A percentile compares a stretch with the other conserved stretches of the same genome.
Conservation (phyloP, 2,888 invertebrate species). For the Idaea biselata region DNA sequence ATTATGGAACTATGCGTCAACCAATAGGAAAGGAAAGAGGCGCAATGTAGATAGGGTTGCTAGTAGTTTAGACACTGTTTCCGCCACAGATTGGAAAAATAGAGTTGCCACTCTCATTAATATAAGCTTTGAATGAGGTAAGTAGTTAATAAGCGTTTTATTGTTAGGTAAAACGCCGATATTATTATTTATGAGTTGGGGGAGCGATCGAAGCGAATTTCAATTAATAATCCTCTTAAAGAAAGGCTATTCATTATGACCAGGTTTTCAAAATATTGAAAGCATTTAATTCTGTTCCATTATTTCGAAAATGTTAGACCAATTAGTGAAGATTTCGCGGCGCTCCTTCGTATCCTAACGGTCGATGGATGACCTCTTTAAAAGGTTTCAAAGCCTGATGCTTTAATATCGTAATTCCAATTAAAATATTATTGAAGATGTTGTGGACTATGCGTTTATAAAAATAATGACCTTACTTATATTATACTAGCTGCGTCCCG, state of each 20-base stretch:
- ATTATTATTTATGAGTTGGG: not conserved
- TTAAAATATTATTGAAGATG: not conserved
- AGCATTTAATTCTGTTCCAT: not conserved
- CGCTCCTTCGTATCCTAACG: not conserved
- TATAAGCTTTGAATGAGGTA: no score
- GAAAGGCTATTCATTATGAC: not conserved
- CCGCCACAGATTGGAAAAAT: no score
- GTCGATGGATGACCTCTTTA: not conserved
- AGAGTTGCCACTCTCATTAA: no score
- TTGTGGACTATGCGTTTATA: not conserved
- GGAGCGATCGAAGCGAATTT: not conserved
- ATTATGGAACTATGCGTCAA: no score
- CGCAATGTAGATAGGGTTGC: no score
- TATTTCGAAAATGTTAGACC: not conserved
- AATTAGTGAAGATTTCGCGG: not conserved
- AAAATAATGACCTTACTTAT: not conserved
- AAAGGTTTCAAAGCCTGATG: constrained; percentile 1
- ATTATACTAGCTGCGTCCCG: no score
- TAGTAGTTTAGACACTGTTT: no score
- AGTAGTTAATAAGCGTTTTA: no score
- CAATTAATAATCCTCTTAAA: not conserved
- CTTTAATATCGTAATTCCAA: not conserved
- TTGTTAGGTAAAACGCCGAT: no score
- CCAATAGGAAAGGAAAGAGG: no score
- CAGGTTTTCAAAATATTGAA: not conserved